A percentile compares a stretch with the other conserved stretches of the same genome.
These are phyloP conservation scores for Crossocerus cetratus DNA, from an alignment of 2,888 invertebrate genomes.

Conservation along the genomic window DNA sequence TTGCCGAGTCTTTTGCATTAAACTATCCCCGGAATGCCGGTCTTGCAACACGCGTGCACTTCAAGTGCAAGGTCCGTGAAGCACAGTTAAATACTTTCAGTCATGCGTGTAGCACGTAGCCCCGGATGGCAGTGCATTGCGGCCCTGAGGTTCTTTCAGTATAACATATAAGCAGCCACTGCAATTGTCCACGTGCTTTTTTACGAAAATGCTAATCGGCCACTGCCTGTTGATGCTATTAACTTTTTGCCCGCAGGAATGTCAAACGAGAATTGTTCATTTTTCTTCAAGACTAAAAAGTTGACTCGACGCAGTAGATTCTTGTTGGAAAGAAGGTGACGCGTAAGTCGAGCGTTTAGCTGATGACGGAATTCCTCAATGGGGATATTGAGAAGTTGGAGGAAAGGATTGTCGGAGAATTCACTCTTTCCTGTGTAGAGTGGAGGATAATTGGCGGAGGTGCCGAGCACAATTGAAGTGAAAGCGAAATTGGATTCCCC, in stretches of 20 bases:
- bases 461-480: constrained; percentile 36
- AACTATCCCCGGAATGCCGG: not conserved
- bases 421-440: not conserved
- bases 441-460: constrained; percentile 4
- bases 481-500: constrained; percentile 46
- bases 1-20: not conserved
- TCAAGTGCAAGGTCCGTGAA: constrained; percentile 31
- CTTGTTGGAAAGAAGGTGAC: no score
- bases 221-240: constrained; percentile 2
- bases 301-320: no score
- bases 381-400: no score
- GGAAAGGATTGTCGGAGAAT: no score
- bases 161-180: constrained; percentile 13
- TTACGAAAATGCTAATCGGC: constrained; percentile 5
- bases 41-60: not conserved
- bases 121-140: constrained; percentile 16
- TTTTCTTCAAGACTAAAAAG: no score
- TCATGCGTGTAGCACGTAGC: constrained; percentile 9
- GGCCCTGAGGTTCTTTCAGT: constrained; percentile 44
- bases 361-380: not conserved
- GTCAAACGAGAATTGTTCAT: no score
- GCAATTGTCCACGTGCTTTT: constrained; percentile 15
- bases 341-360: no score
- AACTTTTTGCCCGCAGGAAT: no score
- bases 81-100: constrained; percentile 11